phyloP scores from a whole-genome alignment of 2,797 vertebrate genomes.

The Tokudaia muenninki region DNA sequence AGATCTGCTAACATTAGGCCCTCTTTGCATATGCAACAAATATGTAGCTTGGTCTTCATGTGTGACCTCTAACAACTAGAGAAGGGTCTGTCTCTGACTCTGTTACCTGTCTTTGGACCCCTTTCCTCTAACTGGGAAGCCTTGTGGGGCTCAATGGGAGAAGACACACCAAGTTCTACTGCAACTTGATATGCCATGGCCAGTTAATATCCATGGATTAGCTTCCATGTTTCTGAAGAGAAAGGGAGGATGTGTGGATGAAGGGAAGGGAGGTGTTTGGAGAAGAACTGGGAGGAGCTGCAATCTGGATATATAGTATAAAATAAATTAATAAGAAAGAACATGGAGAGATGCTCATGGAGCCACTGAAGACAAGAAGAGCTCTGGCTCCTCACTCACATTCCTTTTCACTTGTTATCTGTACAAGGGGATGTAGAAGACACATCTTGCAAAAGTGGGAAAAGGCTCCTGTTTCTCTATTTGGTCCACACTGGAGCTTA shows the following conservation, averaged over 20 bases:
- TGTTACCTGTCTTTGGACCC: background rate
- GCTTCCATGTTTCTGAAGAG: background rate
- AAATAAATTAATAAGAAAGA: background rate
- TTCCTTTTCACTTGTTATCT: slow-evolving; percentile 48
- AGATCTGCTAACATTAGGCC: background rate
- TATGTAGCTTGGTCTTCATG: background rate
- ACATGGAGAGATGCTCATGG: background rate
- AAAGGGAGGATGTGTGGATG: background rate
- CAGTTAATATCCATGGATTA: background rate
- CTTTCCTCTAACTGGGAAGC: background rate
- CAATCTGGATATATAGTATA: background rate
- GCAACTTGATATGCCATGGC: background rate
- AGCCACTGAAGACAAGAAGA: background rate
- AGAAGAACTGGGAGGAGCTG: background rate
- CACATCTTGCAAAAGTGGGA: slow-evolving; percentile 3
- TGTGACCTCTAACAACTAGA: background rate
- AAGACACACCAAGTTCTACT: background rate
- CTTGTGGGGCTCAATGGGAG: background rate
- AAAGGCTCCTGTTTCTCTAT: slow-evolving; percentile 59
- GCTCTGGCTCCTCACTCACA: slow-evolving; percentile 34
- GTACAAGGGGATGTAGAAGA: background rate
- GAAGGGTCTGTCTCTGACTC: background rate
- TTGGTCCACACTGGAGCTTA: slow-evolving; percentile 63
- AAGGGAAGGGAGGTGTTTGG: background rate
- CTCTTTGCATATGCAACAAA: background rate